Percentiles rank a stretch among this genome's conserved stretches.
Evolutionary conservation across 2,797 vertebrate species (phyloP).

Genomic region (Typhlichthys subterraneus): DNA sequence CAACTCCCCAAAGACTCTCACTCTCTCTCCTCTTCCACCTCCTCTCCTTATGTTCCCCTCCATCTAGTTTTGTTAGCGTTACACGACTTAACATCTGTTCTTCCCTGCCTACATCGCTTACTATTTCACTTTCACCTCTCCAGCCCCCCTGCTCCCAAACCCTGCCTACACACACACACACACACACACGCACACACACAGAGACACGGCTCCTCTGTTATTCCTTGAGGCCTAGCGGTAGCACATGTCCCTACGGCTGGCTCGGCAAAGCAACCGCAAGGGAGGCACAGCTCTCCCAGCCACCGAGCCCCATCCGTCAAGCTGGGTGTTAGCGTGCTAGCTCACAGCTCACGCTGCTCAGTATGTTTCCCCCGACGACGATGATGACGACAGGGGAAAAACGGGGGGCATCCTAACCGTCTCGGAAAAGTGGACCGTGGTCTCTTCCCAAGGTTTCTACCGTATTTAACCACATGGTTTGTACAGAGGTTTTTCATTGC

Average conservation of each 20-base stretch:
- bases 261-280: conserved; percentile 32
- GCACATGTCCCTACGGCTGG: conserved; percentile 50
- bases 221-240: conserved; percentile 50
- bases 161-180: too few species aligned
- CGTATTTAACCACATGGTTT: too few species aligned
- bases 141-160: conserved; percentile 9
- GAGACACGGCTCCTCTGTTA: conserved; percentile 10
- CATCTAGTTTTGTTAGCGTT: conserved; percentile 2
- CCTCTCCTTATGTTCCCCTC: conserved; percentile 39
- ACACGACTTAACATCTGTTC: conserved; percentile 3
- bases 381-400: background rate
- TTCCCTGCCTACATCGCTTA: conserved; percentile 13
- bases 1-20: background rate
- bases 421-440: too few species aligned
- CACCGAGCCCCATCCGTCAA: conserved; percentile 59
- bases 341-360: conserved; percentile 41
- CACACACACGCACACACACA: background rate
- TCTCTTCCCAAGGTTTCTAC: too few species aligned
- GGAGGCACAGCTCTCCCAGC: conserved; percentile 44
- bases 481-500: too few species aligned
- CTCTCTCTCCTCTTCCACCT: conserved; percentile 41
- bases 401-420: too few species aligned
- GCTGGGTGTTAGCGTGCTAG: conserved; percentile 35
- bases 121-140: background rate
- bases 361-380: conserved; percentile 44